Base-by-base conservation (phyloP, 1,140 invertebrate species). In the Drosophila punjabiensis region DNA sequence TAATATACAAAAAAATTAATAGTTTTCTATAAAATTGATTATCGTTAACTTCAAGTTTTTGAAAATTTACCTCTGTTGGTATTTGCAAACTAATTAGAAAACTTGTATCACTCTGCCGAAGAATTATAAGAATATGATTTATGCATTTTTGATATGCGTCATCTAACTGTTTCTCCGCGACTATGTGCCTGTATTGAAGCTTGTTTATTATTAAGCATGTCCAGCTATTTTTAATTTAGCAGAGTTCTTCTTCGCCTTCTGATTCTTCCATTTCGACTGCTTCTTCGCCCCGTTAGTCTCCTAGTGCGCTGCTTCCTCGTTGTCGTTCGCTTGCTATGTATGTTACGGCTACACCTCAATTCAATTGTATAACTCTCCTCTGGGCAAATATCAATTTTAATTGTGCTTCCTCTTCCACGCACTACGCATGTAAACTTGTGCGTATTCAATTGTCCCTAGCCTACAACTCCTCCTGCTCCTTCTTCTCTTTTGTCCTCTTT, bases 381-480 rank as follows among this genome's bases (percentile, higher is more conserved):
- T 67, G 59, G 45, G 78, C 81, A 81, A 89, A 89, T 81, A 89
- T 89, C 77, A 79, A 84, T 86, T 90, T 85, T 86, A 91, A 86
- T 90, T 90, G 86, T 89, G 89, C 76, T 89, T 89, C 81, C 84
- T 90, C 79, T 89, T 89, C 79, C 81, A 82, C 81, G 86, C 81
- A 90, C 82, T 89, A 89, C 85, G 85, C 85, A 89, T 89, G 85
- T 90, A 82, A 90, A 89, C 85, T 88, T 88, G 70, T 85, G 63
- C 81, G 78, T 65, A 79, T 89, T 81, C 86, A 89, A 85, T 89
- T 86, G 80, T 81, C 80, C 67, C 76, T 73, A 67, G 59, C 63
- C 63, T 43, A 37, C 59, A 28, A 73, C 55, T 61, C 37, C 47
- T 50, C 32, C 63, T 20, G 16, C 35, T 47, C 24, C 55, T 24